These are phyloP conservation scores for Chamaea fasciata DNA, from an alignment of 2,113 vertebrate genomes.

Conservation along the genomic window DNA sequence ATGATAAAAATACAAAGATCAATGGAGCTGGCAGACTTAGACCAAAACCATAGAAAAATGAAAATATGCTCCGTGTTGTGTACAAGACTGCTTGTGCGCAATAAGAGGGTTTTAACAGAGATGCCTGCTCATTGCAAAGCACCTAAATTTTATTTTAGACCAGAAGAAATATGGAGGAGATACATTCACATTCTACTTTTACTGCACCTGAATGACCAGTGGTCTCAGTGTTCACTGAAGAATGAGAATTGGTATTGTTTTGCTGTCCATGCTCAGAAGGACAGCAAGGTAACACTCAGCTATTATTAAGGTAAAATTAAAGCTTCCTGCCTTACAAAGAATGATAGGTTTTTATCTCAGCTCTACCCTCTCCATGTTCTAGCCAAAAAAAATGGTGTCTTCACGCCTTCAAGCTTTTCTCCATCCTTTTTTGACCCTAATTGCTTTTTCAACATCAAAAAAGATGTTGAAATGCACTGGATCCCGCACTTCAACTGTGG, in stretches of 20 bases:
- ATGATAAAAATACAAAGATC: no score
- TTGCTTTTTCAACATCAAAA: background rate
- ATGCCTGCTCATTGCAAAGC: background rate
- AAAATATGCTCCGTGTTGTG: no score
- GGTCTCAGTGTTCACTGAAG: background rate
- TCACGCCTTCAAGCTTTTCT: background rate
- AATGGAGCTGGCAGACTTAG: no score
- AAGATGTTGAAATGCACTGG: background rate
- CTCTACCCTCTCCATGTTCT: background rate
- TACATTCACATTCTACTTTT: background rate
- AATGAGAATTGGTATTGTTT: background rate
- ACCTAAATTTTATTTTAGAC: background rate
- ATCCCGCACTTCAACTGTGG: rapidly evolving
- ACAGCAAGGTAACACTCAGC: background rate
- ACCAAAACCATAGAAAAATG: no score
- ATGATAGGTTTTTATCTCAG: background rate
- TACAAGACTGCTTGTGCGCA: no score
- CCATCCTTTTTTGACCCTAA: background rate
- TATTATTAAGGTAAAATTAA: background rate
- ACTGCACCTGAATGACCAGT: background rate
- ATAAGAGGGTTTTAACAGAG: background rate
- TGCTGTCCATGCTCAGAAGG: background rate
- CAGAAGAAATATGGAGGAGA: background rate
- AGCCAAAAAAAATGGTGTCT: background rate
- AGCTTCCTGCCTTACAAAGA: background rate